Conservation (phyloP, 2,888 invertebrate species). For the Ectemnius lituratus region DNA sequence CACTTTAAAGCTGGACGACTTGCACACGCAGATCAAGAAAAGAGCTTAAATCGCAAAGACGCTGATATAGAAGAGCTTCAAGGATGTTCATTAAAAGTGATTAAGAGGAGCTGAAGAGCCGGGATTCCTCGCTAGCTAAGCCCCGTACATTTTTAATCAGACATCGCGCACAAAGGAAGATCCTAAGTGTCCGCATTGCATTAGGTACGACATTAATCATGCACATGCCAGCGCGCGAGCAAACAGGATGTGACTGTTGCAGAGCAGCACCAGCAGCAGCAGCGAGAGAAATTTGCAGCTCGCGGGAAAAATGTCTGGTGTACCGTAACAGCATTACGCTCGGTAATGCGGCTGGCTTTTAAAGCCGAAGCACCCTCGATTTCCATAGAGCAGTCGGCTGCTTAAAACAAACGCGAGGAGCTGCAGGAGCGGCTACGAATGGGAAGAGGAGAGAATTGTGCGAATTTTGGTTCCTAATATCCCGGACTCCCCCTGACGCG, state of each 20-base stretch:
- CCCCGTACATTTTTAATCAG: slow-evolving; percentile 38
- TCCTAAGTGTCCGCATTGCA: slow-evolving; percentile 26
- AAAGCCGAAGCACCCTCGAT: neutral
- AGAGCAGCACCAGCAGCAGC: no score
- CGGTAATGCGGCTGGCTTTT: no score
- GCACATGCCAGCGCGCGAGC: neutral
- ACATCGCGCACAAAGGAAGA: slow-evolving; percentile 8
- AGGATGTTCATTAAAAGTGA: slow-evolving; percentile 45
- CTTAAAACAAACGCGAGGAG: slow-evolving; percentile 1
- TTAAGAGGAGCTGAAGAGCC: no score
- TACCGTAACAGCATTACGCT: no score
- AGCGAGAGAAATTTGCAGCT: no score
- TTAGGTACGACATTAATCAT: slow-evolving; percentile 44
- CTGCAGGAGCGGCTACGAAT: neutral
- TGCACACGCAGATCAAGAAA: no score
- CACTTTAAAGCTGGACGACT: no score
- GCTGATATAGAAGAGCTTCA: slow-evolving; percentile 60
- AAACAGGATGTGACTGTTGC: neutral
- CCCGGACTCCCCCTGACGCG: neutral
- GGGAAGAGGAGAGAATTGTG: slow-evolving; percentile 5
- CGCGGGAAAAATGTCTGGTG: no score
- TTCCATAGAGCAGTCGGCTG: neutral
- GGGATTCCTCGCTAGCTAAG: neutral
- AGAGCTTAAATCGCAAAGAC: no score
- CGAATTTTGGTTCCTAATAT: slow-evolving; percentile 35